Percentiles rank a stretch among this genome's conserved stretches.
These are phyloP conservation scores for Alligator mississippiensis DNA, from an alignment of 2,113 vertebrate genomes.

Conservation along the genomic window DNA sequence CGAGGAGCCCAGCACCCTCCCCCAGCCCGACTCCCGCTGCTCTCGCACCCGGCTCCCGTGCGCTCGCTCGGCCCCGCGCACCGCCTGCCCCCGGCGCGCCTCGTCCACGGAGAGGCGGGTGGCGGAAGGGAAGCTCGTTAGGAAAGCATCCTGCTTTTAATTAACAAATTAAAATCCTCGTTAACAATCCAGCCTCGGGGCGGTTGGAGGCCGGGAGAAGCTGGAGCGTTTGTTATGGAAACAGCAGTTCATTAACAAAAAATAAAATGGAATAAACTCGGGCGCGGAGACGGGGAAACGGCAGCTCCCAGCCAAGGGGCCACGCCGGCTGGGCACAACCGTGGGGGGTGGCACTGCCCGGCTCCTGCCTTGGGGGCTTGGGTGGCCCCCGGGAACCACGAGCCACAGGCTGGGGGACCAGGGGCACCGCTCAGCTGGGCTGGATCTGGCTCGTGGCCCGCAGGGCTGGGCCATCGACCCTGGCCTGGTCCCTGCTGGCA, in stretches of 20 bases:
- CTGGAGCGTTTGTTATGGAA: slow-evolving; percentile 78
- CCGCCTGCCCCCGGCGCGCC: too few species aligned
- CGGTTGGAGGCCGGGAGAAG: slow-evolving; percentile 78
- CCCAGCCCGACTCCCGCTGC: too few species aligned
- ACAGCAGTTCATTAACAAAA: slow-evolving; percentile 79
- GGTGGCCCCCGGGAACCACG: background rate
- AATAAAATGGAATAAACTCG: slow-evolving; percentile 65
- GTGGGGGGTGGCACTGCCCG: background rate
- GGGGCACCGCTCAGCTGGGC: background rate
- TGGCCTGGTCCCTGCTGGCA: too few species aligned
- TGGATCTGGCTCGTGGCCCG: background rate
- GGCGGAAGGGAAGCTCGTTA: slow-evolving; percentile 65
- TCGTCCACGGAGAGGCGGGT: background rate
- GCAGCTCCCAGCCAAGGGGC: background rate
- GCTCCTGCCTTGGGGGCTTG: background rate
- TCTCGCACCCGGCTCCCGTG: too few species aligned
- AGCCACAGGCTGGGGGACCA: rapidly evolving
- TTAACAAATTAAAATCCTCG: slow-evolving; percentile 83
- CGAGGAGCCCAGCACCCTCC: too few species aligned
- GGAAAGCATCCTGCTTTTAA: slow-evolving; percentile 76
- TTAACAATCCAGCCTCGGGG: slow-evolving; percentile 79
- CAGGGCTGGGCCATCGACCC: too few species aligned
- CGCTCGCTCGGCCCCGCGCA: too few species aligned
- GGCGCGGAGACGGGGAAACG: slow-evolving; percentile 33
- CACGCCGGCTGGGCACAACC: background rate